Evolutionary conservation across 2,113 vertebrate species (phyloP).

Genomic region (Triplophysa siluroides): DNA sequence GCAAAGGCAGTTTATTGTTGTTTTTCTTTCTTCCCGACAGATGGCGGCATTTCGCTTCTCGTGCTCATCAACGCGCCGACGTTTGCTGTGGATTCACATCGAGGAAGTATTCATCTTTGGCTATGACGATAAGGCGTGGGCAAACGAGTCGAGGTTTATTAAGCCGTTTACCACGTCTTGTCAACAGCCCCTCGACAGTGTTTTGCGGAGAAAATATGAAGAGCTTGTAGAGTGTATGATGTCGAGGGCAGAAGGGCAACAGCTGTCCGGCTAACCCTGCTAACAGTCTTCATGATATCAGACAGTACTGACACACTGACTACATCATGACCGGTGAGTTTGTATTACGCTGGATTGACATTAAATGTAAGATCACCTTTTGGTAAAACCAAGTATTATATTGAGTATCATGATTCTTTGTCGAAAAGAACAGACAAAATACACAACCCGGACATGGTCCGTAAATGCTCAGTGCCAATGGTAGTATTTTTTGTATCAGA

Average conservation of each 20-base stretch:
- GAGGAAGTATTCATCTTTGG: slow-evolving; percentile 8
- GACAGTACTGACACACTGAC: neutral
- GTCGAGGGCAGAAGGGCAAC: slow-evolving; percentile 9
- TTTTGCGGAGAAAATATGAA: neutral
- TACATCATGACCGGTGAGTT: slow-evolving; percentile 30
- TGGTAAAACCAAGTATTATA: neutral
- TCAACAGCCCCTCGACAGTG: neutral
- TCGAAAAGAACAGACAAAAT: neutral
- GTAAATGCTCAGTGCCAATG: neutral
- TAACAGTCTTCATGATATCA: slow-evolving; percentile 7
- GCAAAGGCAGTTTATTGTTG: neutral
- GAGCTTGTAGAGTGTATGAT: neutral
- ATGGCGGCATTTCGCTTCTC: neutral
- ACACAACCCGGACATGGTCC: neutral
- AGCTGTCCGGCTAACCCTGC: slow-evolving; percentile 13
- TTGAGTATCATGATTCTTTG: neutral
- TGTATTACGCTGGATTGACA: too few relatives aligned
- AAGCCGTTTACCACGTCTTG: neutral
- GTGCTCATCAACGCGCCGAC: neutral
- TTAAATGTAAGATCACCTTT: neutral
- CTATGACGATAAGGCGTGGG: neutral
- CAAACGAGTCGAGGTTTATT: neutral
- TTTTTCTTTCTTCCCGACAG: neutral
- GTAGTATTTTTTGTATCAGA: neutral
- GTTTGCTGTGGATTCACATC: neutral